These are phyloP conservation scores for Ginglymostoma cirratum DNA, from an alignment of 2,113 vertebrate genomes.

Conservation along the genomic window DNA sequence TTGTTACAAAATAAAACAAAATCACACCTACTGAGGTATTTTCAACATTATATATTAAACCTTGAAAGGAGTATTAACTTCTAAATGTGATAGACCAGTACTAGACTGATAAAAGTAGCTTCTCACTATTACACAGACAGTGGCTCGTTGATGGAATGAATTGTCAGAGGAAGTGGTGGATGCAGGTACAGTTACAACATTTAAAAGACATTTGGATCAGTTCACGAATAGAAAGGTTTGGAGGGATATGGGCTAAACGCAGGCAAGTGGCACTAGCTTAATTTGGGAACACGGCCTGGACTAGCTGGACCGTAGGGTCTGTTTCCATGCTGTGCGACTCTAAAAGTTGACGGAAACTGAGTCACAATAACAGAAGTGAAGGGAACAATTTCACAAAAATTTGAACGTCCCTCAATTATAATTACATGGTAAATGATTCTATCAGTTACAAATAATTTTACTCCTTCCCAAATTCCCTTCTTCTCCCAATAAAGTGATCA, in stretches of 20 bases:
- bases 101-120: not conserved
- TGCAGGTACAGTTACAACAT: too few species aligned
- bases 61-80: not conserved
- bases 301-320: too few species aligned
- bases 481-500: too few species aligned
- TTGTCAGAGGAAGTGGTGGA: too few species aligned
- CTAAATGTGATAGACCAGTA: not conserved
- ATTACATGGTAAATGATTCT: not conserved
- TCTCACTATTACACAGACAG: not conserved
- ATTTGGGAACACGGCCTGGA: too few species aligned
- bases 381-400: not conserved
- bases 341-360: not conserved
- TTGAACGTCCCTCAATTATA: not conserved
- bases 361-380: not conserved
- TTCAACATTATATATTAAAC: not conserved
- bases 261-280: too few species aligned
- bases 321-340: too few species aligned
- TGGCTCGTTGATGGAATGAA: not conserved
- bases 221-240: too few species aligned
- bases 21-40: not conserved
- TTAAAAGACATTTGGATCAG: too few species aligned
- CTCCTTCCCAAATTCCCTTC: not conserved
- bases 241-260: too few species aligned
- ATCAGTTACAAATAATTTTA: not conserved
- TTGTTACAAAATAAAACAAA: not conserved